Conservation (phyloP, 92 coral and sea anemone genomes). For the Palythoa caribaeorum region DNA sequence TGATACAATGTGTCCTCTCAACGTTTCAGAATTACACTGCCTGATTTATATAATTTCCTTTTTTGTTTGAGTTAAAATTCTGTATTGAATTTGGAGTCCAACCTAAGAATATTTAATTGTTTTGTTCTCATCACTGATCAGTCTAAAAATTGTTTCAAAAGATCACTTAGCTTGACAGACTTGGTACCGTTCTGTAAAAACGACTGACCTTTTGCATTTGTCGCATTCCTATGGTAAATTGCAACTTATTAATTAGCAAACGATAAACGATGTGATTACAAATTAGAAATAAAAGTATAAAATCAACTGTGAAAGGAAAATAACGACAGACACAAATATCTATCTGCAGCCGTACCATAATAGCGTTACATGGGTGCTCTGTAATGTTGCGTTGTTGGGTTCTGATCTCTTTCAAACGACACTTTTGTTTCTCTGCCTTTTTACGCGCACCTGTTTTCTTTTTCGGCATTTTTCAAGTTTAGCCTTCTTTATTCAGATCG, state of each 20-base stretch:
- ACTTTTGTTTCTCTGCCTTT: slow-evolving; percentile 95
- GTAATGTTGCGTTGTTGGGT: slow-evolving; percentile 70
- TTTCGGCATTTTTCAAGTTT: slow-evolving; percentile 82
- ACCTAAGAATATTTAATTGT: no score
- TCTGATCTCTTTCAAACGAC: slow-evolving; percentile 83
- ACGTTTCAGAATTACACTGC: no score
- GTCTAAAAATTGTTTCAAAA: no score
- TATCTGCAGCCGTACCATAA: slow-evolving; percentile 70
- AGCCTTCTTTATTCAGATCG: not conserved
- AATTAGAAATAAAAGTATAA: not conserved
- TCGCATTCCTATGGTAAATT: slow-evolving; percentile 84
- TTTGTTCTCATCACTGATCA: no score
- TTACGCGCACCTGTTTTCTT: slow-evolving; percentile 99
- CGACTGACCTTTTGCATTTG: slow-evolving; percentile 90
- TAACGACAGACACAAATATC: not conserved
- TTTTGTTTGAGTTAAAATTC: no score
- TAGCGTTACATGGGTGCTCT: slow-evolving; percentile 82
- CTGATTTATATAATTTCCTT: no score
- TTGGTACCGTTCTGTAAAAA: no score
- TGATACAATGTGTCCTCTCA: no score
- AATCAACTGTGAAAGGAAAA: not conserved
- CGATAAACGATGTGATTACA: no score
- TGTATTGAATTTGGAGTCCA: no score
- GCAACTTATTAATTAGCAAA: not conserved
- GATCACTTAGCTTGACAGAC: no score